A percentile compares a stretch with the other conserved stretches of the same genome.
phyloP scores from a whole-genome alignment of 64 coral and sea anemone genomes.

The Porites lutea region DNA sequence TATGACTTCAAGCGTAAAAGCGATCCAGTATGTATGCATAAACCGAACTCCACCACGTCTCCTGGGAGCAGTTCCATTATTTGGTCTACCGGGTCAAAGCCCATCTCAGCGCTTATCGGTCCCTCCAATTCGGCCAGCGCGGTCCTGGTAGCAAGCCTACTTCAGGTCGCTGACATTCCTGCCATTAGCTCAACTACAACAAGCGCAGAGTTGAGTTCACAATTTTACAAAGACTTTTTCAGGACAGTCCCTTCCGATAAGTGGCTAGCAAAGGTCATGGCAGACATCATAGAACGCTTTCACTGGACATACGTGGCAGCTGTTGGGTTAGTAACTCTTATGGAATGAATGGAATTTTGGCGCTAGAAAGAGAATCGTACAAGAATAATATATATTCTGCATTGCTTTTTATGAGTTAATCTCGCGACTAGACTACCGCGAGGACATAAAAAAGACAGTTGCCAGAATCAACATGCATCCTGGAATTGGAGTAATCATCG shows the following conservation, averaged over 20 bases:
- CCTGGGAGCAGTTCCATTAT: background rate
- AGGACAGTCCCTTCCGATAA: constrained; percentile 67
- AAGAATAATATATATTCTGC: background rate
- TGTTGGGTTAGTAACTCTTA: constrained; percentile 38
- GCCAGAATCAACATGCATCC: background rate
- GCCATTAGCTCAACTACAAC: background rate
- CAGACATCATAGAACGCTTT: no score
- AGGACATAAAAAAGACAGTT: constrained; percentile 20
- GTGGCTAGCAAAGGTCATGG: constrained; percentile 53
- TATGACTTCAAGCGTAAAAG: background rate
- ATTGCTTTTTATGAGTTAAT: background rate
- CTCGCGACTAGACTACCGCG: background rate
- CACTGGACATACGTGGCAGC: no score
- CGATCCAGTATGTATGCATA: no score
- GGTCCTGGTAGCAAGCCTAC: no score
- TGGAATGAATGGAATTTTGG: constrained; percentile 26
- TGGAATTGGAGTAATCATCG: background rate
- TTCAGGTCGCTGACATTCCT: no score
- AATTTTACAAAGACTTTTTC: constrained; percentile 45
- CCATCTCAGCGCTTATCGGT: background rate
- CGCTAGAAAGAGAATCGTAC: background rate
- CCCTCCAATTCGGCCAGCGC: background rate
- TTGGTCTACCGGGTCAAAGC: background rate
- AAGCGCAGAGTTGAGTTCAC: background rate
- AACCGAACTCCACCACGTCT: no score